A percentile compares a stretch with the other conserved stretches of the same genome.
phyloP scores from a whole-genome alignment of 2,797 vertebrate genomes.

The Gastrophryne carolinensis region DNA sequence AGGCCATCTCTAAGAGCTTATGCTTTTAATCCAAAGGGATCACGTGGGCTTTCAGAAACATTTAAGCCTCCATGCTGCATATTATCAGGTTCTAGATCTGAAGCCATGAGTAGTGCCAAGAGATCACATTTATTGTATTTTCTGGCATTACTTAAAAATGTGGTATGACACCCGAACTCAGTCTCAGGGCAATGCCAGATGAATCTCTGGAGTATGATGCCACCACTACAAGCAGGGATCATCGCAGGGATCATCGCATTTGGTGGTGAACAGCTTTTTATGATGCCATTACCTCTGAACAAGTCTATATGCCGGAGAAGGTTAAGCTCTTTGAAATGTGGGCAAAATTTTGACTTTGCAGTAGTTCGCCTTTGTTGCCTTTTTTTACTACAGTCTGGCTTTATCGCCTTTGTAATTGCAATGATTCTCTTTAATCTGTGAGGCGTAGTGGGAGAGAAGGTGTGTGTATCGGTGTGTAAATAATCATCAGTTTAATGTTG shows the following conservation, averaged over 20 bases:
- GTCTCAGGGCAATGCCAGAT: neutral
- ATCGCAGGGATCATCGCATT: neutral
- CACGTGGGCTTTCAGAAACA: neutral
- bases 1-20: conserved; percentile 77
- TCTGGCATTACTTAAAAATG: neutral
- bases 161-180: neutral
- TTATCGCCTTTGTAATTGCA: neutral
- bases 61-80: neutral
- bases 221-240: too few species aligned
- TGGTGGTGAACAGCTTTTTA: neutral
- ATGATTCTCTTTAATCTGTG: neutral
- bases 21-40: neutral
- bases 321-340: neutral
- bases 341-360: neutral
- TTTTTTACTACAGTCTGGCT: conserved; percentile 22
- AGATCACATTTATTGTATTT: neutral
- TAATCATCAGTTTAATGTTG: neutral
- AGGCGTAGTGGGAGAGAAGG: neutral
- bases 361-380: conserved; percentile 44
- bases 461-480: conserved; percentile 11
- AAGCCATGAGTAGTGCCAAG: neutral
- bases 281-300: neutral
- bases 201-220: neutral
- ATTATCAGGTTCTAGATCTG: neutral
- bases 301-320: neutral